Evolutionary conservation across 2,888 invertebrate genomes (phyloP).

Genomic region (Aporophyla nigra): DNA sequence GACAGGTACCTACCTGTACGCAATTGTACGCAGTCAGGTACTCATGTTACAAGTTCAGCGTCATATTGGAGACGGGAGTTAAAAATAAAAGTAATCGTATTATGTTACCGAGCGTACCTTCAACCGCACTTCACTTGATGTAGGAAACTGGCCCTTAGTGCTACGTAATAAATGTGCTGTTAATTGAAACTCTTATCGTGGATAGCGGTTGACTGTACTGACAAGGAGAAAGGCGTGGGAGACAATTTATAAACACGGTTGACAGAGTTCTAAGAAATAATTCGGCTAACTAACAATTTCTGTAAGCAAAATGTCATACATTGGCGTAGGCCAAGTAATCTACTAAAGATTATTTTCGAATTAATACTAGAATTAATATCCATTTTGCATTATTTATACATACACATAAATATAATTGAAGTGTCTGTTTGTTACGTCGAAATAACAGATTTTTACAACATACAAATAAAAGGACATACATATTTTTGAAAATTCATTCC

Average conservation of each 20-base stretch:
- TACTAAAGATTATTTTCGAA: neutral
- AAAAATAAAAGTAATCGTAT: constrained; percentile 62
- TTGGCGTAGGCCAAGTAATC: neutral
- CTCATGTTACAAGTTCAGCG: constrained; percentile 62
- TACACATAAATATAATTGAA: too few relatives aligned
- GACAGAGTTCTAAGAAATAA: neutral
- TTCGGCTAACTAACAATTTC: neutral
- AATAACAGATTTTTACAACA: too few relatives aligned
- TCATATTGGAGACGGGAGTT: constrained; percentile 57
- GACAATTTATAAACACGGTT: neutral
- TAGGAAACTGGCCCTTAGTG: neutral
- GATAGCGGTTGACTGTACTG: neutral
- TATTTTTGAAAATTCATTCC: neutral
- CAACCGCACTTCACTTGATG: neutral
- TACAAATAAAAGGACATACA: too few relatives aligned
- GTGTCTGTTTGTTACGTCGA: too few relatives aligned
- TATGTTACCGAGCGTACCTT: constrained; percentile 64
- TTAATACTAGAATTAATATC: neutral
- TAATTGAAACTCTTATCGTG: neutral
- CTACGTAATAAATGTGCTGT: neutral
- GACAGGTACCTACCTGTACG: constrained; percentile 11
- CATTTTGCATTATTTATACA: neutral
- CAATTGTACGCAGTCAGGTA: constrained; percentile 37
- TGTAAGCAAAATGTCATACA: neutral
- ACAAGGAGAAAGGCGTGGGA: constrained; percentile 19